phyloP scores from a whole-genome alignment of 2,797 vertebrate species.

The Enteromius fasciolatus region DNA sequence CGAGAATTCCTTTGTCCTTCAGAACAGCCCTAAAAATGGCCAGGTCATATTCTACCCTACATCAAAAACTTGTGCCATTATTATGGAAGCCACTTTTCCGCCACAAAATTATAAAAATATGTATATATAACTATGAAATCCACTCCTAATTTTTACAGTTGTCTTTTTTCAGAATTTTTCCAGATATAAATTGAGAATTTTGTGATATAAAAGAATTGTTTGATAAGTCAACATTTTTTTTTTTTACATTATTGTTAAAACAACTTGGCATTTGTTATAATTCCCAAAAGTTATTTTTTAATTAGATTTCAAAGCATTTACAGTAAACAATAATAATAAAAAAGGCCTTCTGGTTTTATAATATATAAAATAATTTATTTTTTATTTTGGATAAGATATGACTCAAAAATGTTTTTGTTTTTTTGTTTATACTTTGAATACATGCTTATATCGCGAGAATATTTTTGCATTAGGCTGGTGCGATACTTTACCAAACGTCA shows the following conservation, averaged over 20 bases:
- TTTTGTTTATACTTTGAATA: not conserved
- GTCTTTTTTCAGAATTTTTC: not conserved
- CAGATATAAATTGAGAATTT: not conserved
- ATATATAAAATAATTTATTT: not conserved
- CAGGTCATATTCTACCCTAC: not conserved
- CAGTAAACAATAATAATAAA: no score
- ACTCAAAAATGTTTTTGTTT: not conserved
- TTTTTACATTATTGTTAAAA: not conserved
- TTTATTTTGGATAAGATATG: not conserved
- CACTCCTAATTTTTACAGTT: not conserved
- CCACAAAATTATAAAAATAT: not conserved
- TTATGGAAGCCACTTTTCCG: not conserved
- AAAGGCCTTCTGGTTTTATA: not conserved
- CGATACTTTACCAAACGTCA: not conserved
- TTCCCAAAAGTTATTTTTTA: not conserved
- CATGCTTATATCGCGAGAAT: not conserved
- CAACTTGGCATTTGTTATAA: not conserved
- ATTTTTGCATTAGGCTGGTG: not conserved
- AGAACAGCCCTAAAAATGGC: not conserved
- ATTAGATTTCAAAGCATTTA: no score
- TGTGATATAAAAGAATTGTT: not conserved
- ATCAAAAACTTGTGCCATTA: conserved; percentile 15
- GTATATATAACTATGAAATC: no score
- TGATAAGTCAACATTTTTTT: not conserved
- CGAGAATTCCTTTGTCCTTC: conserved; percentile 36